A percentile compares a stretch with the other conserved stretches of the same genome.
Evolutionary conservation across 2,113 vertebrate species (phyloP).

Genomic region (Probosciger aterrimus): DNA sequence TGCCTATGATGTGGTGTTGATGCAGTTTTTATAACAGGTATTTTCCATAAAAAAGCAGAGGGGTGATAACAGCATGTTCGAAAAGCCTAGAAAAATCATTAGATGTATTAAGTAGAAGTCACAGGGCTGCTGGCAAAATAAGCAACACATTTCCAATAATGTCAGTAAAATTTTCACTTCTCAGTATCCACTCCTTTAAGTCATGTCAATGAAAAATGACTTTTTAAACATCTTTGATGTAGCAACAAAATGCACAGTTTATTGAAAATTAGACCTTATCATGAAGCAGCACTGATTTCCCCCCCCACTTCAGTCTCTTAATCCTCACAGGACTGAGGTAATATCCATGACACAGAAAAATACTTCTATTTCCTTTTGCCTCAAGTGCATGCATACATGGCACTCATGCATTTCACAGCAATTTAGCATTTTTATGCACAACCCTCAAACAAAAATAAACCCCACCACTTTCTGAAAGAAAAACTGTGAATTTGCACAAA

Average conservation of each 20-base stretch:
- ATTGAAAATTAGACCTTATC: background rate
- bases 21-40: background rate
- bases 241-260: background rate
- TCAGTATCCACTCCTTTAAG: background rate
- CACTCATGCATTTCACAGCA: background rate
- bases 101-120: background rate
- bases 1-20: background rate
- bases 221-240: background rate
- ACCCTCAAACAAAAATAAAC: accelerated
- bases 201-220: background rate
- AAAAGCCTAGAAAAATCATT: background rate
- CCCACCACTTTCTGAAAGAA: background rate
- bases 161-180: background rate
- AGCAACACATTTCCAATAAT: background rate
- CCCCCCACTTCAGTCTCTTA: background rate
- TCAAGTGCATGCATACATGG: background rate
- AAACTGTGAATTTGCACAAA: background rate
- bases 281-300: background rate
- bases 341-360: background rate
- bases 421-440: background rate
- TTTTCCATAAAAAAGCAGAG: background rate
- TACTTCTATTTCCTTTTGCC: background rate
- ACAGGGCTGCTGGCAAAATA: background rate
- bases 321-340: background rate
- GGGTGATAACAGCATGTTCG: background rate